Evolutionary conservation across 2,113 vertebrate genomes (phyloP).

Genomic region (Ondatra zibethicus): DNA sequence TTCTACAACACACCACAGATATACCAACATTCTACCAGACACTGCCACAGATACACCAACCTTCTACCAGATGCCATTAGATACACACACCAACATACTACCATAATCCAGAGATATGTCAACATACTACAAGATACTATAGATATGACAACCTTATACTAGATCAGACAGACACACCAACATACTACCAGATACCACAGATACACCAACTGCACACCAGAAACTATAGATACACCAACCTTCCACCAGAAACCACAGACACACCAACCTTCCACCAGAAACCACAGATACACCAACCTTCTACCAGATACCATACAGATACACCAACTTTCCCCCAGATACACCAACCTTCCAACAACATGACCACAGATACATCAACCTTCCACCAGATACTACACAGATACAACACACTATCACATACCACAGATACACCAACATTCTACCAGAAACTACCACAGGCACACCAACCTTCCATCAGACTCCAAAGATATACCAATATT

Average conservation of each 20-base stretch:
- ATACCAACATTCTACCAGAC: neutral
- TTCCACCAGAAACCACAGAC: neutral
- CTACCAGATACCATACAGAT: neutral
- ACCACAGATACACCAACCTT: neutral
- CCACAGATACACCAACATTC: neutral
- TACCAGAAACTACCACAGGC: neutral
- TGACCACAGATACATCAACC: too few relatives aligned
- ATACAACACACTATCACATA: neutral
- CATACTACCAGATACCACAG: neutral
- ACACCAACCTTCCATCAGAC: neutral
- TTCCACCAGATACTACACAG: neutral
- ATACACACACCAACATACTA: too few relatives aligned
- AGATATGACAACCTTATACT: too few relatives aligned
- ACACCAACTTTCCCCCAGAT: neutral
- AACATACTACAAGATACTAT: too few relatives aligned
- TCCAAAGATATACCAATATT: neutral
- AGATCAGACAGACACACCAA: neutral
- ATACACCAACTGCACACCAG: too few relatives aligned
- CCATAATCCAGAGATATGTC: too few relatives aligned
- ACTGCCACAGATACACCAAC: too few relatives aligned
- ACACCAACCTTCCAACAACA: neutral
- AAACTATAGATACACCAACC: neutral
- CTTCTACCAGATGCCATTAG: too few relatives aligned
- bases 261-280: too few relatives aligned
- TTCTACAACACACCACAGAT: neutral